Base-by-base conservation (phyloP, 2,113 vertebrate species). In the Mus spicilegus region DNA sequence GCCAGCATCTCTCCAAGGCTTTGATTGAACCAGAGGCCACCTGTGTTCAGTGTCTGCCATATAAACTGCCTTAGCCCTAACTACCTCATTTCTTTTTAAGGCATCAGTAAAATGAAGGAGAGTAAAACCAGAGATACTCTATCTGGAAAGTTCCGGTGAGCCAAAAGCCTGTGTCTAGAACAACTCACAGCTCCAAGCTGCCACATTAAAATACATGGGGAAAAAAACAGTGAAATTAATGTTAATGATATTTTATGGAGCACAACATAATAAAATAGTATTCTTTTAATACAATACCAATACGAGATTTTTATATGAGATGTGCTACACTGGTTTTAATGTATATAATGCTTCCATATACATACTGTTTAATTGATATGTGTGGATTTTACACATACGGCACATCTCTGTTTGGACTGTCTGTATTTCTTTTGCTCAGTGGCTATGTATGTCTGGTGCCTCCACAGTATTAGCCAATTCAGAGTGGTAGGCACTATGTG, bases 111-210 rank as follows among this genome's bases (percentile, higher is more conserved):
- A 30, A 56, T 65, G 61, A 70, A 86, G 36, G 19, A 88, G 17
- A 91, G 78, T 30, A 89, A 94, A 96, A 61, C 36, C 88, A 56
- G 46, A 93, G 94, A 84, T 90, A 42, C 2, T 75, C 10, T 72
- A 42, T 80, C 80, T 93, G 58, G 11, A 73, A 95, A 91, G 49
- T 89, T 72, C 89, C 81, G 65, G 30, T 33, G 65, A 77, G 13
- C 75, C 42, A 69, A 94, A 70, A 67, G 10, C 56, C 5, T 36
- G 22, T 39, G 17, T 75, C 73, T 36, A 93, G 6, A 72, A 51
- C 8, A 87, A 76, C 28, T 87, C 14, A 46, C 51, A 61, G 46
- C n/a, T 91, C 90, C 12, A 39, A 72, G 49, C 2, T 39, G 17
- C n/a, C 51, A 88, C 22, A 39, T 95, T 87, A 72, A 92, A 86